Base-by-base conservation (phyloP, 2,113 vertebrate species). In the Tragulus kanchil region DNA sequence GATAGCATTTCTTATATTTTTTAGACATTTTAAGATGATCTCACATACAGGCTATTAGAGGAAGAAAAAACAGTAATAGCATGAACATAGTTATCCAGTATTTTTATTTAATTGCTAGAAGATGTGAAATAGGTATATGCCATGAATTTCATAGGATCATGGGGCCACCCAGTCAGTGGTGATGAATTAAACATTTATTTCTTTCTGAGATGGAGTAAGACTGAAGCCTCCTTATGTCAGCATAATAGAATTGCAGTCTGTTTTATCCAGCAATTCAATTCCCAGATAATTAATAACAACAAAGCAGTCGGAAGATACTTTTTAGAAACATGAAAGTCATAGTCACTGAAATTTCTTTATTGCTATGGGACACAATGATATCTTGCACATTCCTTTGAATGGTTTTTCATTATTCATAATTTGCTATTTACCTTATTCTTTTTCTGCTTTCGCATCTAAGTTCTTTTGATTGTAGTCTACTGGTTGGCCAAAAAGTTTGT, bases 61-160 rank as follows among this genome's bases (percentile, higher is more conserved):
- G 69, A 93, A 84, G 9, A 42, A 82, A 50, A 83, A 75, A 58
- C 6, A 95, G 16, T 56, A 50, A 89, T 36, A 77, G 17, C 23
- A 50, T 77, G 50, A 95, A 10, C 16, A 16, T 56, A 87, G 45
- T 11, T 81, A 59, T 54, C 21, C 25, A 71, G n/a, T 28, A 52
- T 59, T 89, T 95, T 75, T 87, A 56, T 92, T 26, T 59, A 88
- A 64, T 15, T 81, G 45, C 31, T 54, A 62, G 62, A 81, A 81
- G 19, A 50, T 12, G 61, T 56, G 26, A 90, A 86, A 59, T 86
- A 86, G 64, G 56, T 54, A 56, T 62, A 89, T 26, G 8, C 56
- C n/a, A 42, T 79, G 54, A 54, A 50, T 71, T 21, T 71, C 8
- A n/a, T 16, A 65, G 21, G 26, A 36, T 1, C 26, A 26, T 36